Evolutionary conservation across 2,888 invertebrate species (phyloP), one percentile per base, ranked within the genome.

Genomic region (Epicampocera succincta): DNA sequence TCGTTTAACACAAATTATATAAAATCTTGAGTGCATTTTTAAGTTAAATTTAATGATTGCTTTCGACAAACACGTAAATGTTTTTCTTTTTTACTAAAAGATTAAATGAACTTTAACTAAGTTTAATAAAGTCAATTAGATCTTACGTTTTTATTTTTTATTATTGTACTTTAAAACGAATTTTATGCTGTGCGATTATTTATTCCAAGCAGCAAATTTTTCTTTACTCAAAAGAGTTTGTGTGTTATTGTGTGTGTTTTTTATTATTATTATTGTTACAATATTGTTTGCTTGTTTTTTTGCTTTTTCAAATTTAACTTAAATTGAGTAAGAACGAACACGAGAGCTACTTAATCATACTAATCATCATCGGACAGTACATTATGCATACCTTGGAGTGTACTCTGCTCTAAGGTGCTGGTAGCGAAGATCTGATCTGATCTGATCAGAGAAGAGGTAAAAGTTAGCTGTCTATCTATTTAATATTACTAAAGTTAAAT

Each of bases 301-400:
- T 60, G 5, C 5, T 33, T 33, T 9, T 33, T 33, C 33, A 56
- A 63, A 65, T 65, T 76, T 76, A 50, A 40, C 63, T 58, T 46
- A 50, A 78, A 78, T 78, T 78, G 78, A 72, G 72, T 78, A 78
- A 78, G 50, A 65, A 72, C 58, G 15, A 60, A 25, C 44, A 72
- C 48, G 58, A 72, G 72, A 50, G 58, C 78, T 78, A 65, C 78
- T 78, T 78, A 78, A 78, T 78, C 78, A 72, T 58, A 63, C 63
- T 56, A 56, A 74, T 74, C 65, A 65, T 65, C 56, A 48, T 65
- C 48, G 19, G 50, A 56, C 17, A 8, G 5, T 17, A 66, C 38
- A 63, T 33, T 68, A 25, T 54, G 17, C 17, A 52, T 73, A 73
- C 33, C 44, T 63, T 33, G 63, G 44, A 38, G 52, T 33, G 33